Evolutionary conservation across 2,113 vertebrate genomes (phyloP).

Genomic region (Ginglymostoma cirratum): DNA sequence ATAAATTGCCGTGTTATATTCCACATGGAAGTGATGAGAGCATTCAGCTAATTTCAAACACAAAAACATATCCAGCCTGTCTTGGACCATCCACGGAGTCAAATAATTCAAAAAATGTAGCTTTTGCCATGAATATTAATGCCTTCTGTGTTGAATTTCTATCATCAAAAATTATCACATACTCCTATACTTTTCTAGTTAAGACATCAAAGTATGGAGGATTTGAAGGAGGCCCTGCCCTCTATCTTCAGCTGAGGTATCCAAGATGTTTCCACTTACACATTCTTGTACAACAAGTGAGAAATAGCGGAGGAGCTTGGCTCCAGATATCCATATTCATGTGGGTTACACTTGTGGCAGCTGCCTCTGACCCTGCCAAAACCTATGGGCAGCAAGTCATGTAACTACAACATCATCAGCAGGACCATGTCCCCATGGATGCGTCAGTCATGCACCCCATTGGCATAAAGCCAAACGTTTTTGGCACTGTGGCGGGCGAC

Average conservation of each 20-base stretch:
- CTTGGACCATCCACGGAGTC: not conserved
- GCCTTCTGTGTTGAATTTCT: not conserved
- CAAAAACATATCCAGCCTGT: not conserved
- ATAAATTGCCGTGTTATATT: not conserved
- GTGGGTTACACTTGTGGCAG: not conserved
- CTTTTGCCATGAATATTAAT: not conserved
- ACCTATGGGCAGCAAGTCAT: not conserved
- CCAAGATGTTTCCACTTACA: not conserved
- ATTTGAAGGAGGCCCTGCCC: not conserved
- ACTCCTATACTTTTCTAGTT: not conserved
- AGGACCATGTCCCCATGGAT: not conserved
- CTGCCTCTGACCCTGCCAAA: not conserved
- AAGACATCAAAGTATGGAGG: not conserved
- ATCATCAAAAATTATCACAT: not conserved
- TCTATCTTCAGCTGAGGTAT: not conserved
- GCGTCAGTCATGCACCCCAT: not conserved
- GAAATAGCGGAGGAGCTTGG: not conserved
- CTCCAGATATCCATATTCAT: not conserved
- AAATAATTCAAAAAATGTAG: not conserved
- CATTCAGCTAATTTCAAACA: not conserved
- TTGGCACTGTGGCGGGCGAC: no score
- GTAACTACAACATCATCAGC: not conserved
- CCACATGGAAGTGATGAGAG: not conserved
- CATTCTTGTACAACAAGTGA: not conserved
- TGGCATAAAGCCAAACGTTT: not conserved